A percentile compares a stretch with the other conserved stretches of the same genome.
Evolutionary conservation across 2,113 vertebrate species (phyloP).

Genomic region (Oceanodroma tethys): DNA sequence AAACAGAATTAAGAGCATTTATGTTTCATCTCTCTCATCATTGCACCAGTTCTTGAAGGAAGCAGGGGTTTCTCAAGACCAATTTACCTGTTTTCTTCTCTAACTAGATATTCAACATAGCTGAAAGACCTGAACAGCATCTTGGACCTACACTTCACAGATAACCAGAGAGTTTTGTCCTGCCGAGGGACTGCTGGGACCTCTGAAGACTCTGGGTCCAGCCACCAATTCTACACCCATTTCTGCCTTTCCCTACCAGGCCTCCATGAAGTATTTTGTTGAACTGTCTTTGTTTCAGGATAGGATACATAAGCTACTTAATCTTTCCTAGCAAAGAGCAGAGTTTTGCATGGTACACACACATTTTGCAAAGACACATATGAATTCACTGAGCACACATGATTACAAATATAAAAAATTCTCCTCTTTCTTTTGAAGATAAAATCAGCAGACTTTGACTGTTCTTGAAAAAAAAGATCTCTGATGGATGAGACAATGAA

Average conservation of each 20-base stretch:
- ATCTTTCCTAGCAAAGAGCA: not conserved
- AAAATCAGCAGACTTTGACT: not conserved
- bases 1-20: not conserved
- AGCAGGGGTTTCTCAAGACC: not conserved
- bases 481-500: not conserved
- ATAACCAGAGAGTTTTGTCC: not conserved
- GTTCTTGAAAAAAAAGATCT: not conserved
- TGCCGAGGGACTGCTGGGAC: too few species aligned
- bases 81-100: not conserved
- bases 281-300: not conserved
- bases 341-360: not conserved
- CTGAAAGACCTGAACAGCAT: not conserved
- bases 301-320: too few species aligned
- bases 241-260: not conserved
- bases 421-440: not conserved
- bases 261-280: accelerated
- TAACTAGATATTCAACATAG: not conserved
- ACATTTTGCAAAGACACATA: not conserved
- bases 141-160: not conserved
- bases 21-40: not conserved
- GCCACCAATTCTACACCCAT: not conserved
- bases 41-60: not conserved
- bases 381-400: not conserved
- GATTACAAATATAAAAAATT: not conserved
- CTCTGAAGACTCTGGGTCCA: not conserved